Conservation (phyloP, 2,888 invertebrate species). For the Andrena haemorrhoa region DNA sequence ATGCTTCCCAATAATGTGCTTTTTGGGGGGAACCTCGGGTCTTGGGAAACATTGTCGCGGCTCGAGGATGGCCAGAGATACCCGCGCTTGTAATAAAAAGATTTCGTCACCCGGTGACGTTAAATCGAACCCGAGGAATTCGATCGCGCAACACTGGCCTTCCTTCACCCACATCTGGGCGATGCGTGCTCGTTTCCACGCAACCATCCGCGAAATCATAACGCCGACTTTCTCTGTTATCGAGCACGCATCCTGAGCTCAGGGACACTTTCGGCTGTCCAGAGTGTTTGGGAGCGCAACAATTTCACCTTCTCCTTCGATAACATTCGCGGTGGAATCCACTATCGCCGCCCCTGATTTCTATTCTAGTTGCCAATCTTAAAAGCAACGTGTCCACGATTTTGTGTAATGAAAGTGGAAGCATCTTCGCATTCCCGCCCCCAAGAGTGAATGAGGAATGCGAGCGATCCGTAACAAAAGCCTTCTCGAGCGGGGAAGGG, state of each 20-base stretch:
- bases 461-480: background rate
- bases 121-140: constrained; percentile 37
- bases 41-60: background rate
- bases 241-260: constrained; percentile 1
- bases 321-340: no score
- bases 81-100: constrained; percentile 29
- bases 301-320: no score
- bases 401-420: no score
- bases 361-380: no score
- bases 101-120: constrained; percentile 42
- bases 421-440: no score
- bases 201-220: constrained; percentile 35
- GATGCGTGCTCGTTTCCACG: constrained; percentile 32
- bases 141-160: constrained; percentile 51
- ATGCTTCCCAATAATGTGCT: background rate
- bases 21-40: background rate
- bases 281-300: background rate
- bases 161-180: constrained; percentile 55
- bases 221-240: constrained; percentile 39
- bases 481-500: background rate
- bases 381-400: no score
- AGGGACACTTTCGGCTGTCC: background rate
- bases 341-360: no score
- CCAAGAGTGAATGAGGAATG: background rate
- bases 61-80: constrained; percentile 16